Evolutionary conservation across 1,140 invertebrate genomes (phyloP).

Genomic region (Drosophila ironensis): DNA sequence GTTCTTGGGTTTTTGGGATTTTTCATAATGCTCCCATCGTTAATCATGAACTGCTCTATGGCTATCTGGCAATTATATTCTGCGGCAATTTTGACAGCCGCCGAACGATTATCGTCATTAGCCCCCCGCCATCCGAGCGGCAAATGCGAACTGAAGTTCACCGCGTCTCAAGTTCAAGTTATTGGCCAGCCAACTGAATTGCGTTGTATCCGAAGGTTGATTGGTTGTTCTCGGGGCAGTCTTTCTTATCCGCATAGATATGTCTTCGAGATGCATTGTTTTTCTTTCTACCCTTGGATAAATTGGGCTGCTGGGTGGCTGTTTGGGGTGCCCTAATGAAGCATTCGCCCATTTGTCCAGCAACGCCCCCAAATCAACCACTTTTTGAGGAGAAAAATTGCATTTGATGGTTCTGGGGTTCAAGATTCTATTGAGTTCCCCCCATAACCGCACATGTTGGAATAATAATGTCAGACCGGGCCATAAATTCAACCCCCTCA

Average conservation of each 20-base stretch:
- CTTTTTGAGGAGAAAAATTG: constrained; percentile 27
- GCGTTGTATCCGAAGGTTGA: constrained; percentile 23
- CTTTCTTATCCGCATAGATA: constrained; percentile 17
- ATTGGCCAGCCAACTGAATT: constrained; percentile 21
- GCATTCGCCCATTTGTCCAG: constrained; percentile 37
- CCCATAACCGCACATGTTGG: constrained; percentile 68
- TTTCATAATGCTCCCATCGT: constrained; percentile 73
- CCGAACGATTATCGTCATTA: constrained; percentile 73
- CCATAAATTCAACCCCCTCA: constrained; percentile 51
- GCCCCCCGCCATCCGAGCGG: constrained; percentile 5
- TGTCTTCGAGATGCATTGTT: background rate
- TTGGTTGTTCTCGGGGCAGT: background rate
- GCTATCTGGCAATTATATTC: constrained; percentile 65
- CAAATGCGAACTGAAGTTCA: constrained; percentile 42
- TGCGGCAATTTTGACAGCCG: constrained; percentile 71
- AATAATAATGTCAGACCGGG: constrained; percentile 71
- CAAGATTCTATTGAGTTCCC: constrained; percentile 27
- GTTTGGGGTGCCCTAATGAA: constrained; percentile 46
- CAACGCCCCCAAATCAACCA: constrained; percentile 38
- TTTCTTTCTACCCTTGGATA: background rate
- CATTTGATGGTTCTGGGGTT: constrained; percentile 18
- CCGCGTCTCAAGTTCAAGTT: constrained; percentile 58
- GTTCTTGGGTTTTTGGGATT: constrained; percentile 37
- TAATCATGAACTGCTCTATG: constrained; percentile 63
- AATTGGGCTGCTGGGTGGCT: background rate